Evolutionary conservation across 2,888 invertebrate genomes (phyloP).

Genomic region (Drosophila borborema): DNA sequence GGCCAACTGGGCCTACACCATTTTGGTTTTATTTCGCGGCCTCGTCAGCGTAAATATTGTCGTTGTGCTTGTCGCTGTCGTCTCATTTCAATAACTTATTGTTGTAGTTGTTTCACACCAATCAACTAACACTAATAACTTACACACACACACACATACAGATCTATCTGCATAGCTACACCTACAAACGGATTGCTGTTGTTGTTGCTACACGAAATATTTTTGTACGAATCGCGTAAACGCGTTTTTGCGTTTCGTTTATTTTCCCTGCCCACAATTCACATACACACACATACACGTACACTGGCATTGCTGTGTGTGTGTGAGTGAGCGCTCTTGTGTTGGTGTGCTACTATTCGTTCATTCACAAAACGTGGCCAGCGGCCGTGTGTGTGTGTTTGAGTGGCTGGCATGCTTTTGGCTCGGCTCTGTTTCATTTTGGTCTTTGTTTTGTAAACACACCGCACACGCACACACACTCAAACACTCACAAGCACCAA

Average conservation of each 20-base stretch:
- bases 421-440: constrained; percentile 61
- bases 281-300: constrained; percentile 66
- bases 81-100: constrained; percentile 81
- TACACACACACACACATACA: constrained; percentile 16
- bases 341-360: constrained; percentile 77
- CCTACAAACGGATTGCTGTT: constrained; percentile 61
- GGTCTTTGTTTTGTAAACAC: constrained; percentile 80
- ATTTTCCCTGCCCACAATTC: constrained; percentile 85
- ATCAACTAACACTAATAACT: constrained; percentile 49
- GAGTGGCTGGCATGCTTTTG: constrained; percentile 73
- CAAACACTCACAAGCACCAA: constrained; percentile 1
- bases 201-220: constrained; percentile 58
- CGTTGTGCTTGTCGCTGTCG: constrained; percentile 53
- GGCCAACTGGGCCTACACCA: constrained; percentile 74
- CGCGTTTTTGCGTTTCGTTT: constrained; percentile 83
- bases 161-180: constrained; percentile 63
- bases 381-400: constrained; percentile 22
- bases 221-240: constrained; percentile 84
- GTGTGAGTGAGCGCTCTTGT: constrained; percentile 50
- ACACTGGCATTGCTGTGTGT: constrained; percentile 32
- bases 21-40: constrained; percentile 72
- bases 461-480: constrained; percentile 34
- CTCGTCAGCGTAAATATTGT: constrained; percentile 60
- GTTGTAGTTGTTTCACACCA: constrained; percentile 73
- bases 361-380: constrained; percentile 77